Evolutionary conservation across 2,113 vertebrate genomes (phyloP).

Genomic region (Tachuris rubrigastra): DNA sequence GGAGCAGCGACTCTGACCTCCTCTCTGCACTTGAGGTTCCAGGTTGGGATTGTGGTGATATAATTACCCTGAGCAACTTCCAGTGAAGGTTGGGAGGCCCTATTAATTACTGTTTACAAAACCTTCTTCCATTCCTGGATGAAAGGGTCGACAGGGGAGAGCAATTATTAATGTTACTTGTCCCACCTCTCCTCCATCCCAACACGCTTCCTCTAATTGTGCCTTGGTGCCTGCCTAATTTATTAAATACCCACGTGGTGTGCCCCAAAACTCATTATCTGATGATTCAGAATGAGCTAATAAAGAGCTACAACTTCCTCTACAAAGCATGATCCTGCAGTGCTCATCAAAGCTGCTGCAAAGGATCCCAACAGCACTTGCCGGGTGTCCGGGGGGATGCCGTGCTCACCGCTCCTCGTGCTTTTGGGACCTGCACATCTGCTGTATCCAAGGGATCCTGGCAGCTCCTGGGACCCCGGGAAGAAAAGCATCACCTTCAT

Average conservation of each 20-base stretch:
- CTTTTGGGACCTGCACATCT: not conserved
- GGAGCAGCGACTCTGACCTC: not conserved
- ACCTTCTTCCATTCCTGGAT: slow-evolving; percentile 1
- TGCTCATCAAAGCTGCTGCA: not conserved
- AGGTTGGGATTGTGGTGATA: not conserved
- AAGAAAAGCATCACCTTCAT: fast-evolving
- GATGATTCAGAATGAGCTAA: slow-evolving; percentile 39
- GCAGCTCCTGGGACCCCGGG: not conserved
- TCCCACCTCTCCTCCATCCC: slow-evolving; percentile 48
- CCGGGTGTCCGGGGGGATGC: fast-evolving
- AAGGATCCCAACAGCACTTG: not conserved
- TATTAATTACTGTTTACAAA: slow-evolving; percentile 63
- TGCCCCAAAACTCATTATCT: slow-evolving; percentile 21
- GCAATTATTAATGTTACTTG: slow-evolving; percentile 40
- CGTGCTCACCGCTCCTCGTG: fast-evolving
- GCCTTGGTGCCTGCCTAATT: slow-evolving; percentile 47
- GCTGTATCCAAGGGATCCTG: not conserved
- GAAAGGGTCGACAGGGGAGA: slow-evolving; percentile 36
- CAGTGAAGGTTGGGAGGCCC: slow-evolving; percentile 3
- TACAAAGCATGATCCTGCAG: slow-evolving; percentile 30
- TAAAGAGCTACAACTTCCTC: slow-evolving; percentile 35
- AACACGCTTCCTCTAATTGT: slow-evolving; percentile 40
- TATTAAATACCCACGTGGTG: slow-evolving; percentile 33
- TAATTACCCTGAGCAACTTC: slow-evolving; percentile 41
- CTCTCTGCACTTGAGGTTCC: slow-evolving; percentile 31